Base-by-base conservation (phyloP, 2,888 invertebrate genomes). In the Thera obeliscata region DNA sequence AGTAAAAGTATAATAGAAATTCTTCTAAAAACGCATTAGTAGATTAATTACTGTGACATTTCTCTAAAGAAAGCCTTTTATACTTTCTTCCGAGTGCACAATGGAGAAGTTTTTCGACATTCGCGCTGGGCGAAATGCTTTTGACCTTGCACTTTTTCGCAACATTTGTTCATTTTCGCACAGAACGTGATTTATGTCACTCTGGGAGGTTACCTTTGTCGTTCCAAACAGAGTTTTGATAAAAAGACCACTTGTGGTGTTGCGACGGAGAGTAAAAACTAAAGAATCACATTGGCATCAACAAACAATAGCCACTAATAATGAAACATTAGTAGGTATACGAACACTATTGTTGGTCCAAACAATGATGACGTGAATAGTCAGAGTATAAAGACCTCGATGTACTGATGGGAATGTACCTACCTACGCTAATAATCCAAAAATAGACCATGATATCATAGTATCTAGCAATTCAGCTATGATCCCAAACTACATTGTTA, bases 361-460 rank as follows among this genome's bases (percentile, higher is more conserved):
- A 80, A 83, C 82, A 83, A 84, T 82, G 79, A 79, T 79, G 80
- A 80, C 76, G 77, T 78, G 72, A 77, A 77, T 72, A 75, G 80
- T 79, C 78, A 73, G 76, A 81, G 83, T 85, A 82, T 87, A 86
- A 87, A 88, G 86, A 86, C 86, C 85, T 87, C 87, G 41, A 22
- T 56, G 84, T 81, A 74, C 81, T 79, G 76, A 86, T 86, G 82
- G 81, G 84, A 83, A 86, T 73, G 74, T 72, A 73, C 83, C 79
- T 83, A 82, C 81, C 79, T 83, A 82, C 82, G 82, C 75, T 82
- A 84, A 83, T 76, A 75, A 80, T 83, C 86, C 81, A 81, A 81
- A 81, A 91, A 91, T 92, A 92, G 89, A 89, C 80, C 79, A 78
- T 91, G 90, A 91, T 88, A 88, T 91, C 89, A 91, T 87, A 86